Evolutionary conservation across 2,797 vertebrate genomes (phyloP).

Genomic region (Lycodopsis pacificus): DNA sequence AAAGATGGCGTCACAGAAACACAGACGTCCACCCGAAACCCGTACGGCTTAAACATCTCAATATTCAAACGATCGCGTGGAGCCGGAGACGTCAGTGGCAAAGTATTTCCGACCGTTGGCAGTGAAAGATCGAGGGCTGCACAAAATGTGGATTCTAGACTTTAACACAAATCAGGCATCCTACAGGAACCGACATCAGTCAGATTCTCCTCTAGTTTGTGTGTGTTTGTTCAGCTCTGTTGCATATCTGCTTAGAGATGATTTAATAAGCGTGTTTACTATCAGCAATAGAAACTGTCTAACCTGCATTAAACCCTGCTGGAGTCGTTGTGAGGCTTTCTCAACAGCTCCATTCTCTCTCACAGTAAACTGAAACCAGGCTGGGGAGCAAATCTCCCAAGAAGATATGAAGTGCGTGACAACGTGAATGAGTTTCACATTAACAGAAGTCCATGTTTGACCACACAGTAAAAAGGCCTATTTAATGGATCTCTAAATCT

Average conservation of each 20-base stretch:
- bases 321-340: constrained; percentile 10
- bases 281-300: neutral
- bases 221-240: neutral
- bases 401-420: constrained; percentile 41
- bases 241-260: neutral
- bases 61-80: neutral
- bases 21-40: neutral
- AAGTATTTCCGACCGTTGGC: neutral
- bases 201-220: neutral
- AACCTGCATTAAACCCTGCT: constrained; percentile 7
- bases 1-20: neutral
- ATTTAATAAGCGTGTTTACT: neutral
- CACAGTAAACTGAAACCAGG: constrained; percentile 32
- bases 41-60: constrained; percentile 3
- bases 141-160: neutral
- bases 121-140: constrained; percentile 8
- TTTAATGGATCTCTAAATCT: constrained; percentile 39
- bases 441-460: constrained; percentile 43
- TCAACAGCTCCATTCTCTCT: constrained; percentile 25
- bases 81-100: neutral
- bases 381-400: constrained; percentile 26
- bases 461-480: constrained; percentile 36
- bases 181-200: neutral
- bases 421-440: constrained; percentile 42
- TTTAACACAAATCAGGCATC: neutral